Evolutionary conservation across 1,140 invertebrate species (phyloP).

Genomic region (roundworm (Caenorhabditis elegans)): WBcel235 BX284606.5:14539001-14539500

Average conservation of each 20-base stretch:
- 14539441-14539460: neutral
- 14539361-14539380: neutral
- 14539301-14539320: neutral
- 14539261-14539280: conserved; percentile 28
- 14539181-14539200: neutral
- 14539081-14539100: too few species aligned
- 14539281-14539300: conserved; percentile 21
- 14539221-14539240: neutral
- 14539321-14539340: neutral
- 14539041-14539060: neutral
- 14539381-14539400: neutral
- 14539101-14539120: too few species aligned
- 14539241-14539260: neutral
- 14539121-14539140: neutral
- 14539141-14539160: neutral
- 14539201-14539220: neutral
- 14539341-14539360: too few species aligned
- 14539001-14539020: neutral
- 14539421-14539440: neutral
- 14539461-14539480: neutral
- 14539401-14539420: conserved; percentile 11
- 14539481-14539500: too few species aligned
- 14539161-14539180: neutral
- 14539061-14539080: too few species aligned
- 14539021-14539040: neutral